phyloP scores from a whole-genome alignment of 2,113 vertebrate genomes.

The Syrmaticus mikado region DNA sequence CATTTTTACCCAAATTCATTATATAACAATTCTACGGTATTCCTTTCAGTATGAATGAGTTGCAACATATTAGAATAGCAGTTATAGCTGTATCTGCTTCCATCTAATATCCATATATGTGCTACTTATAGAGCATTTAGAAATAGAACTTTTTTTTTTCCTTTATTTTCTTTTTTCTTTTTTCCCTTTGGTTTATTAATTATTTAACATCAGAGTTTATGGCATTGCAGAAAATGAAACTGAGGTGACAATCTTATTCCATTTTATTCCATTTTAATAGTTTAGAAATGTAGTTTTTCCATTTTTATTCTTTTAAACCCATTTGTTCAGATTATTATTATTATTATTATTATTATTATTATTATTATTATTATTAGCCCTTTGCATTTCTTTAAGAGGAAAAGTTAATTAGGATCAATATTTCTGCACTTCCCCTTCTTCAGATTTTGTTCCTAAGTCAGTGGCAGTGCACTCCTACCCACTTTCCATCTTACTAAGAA shows the following conservation, averaged over 20 bases:
- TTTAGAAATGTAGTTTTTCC: not conserved
- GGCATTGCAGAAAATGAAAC: too few relatives aligned
- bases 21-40: not conserved
- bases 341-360: too few relatives aligned
- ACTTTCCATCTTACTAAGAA: not conserved
- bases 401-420: not conserved
- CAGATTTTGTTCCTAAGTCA: not conserved
- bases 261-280: too few relatives aligned
- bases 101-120: not conserved
- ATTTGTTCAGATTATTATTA: too few relatives aligned
- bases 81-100: not conserved
- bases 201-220: too few relatives aligned
- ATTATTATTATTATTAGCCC: too few relatives aligned
- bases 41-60: not conserved
- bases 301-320: not conserved
- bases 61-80: not conserved
- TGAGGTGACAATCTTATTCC: too few relatives aligned
- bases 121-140: not conserved
- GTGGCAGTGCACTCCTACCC: not conserved
- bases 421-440: not conserved
- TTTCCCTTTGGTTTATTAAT: too few relatives aligned
- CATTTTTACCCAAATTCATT: not conserved
- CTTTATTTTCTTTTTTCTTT: too few relatives aligned
- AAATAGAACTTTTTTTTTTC: not conserved
- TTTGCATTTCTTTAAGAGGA: not conserved